phyloP scores from a whole-genome alignment of 1,140 invertebrate species.

The Mycetomoellerius zeteki region DNA sequence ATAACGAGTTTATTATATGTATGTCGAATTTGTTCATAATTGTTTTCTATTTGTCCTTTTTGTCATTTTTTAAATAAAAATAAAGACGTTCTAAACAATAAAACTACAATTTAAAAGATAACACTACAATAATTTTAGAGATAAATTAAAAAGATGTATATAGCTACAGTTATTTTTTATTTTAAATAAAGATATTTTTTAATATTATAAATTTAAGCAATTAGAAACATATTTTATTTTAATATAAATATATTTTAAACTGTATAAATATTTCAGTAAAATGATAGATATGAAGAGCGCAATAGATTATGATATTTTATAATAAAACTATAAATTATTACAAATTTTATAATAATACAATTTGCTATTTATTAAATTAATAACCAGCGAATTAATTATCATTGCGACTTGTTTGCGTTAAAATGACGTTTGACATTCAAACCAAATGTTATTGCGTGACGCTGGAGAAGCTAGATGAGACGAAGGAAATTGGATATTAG shows the following conservation, averaged over 20 bases:
- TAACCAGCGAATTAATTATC: slow-evolving; percentile 13
- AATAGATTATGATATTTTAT: slow-evolving; percentile 25
- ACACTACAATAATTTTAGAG: background rate
- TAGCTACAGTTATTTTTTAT: background rate
- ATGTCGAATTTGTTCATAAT: background rate
- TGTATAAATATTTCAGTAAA: background rate
- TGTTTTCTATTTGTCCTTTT: background rate
- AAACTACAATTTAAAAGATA: background rate
- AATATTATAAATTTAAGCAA: background rate
- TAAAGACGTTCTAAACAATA: background rate
- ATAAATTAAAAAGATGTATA: background rate
- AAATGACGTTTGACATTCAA: slow-evolving; percentile 55
- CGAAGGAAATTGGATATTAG: slow-evolving; percentile 73
- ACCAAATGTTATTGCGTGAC: slow-evolving; percentile 35
- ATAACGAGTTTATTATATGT: background rate
- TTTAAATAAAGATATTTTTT: slow-evolving; percentile 3
- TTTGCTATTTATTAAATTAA: slow-evolving; percentile 27
- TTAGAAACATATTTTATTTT: background rate
- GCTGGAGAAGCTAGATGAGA: slow-evolving; percentile 33
- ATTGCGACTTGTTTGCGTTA: slow-evolving; percentile 17
- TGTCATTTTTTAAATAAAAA: background rate
- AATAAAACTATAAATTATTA: background rate
- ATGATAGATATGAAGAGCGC: background rate
- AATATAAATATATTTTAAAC: background rate
- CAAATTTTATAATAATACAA: background rate